These are phyloP conservation scores for Yasuhikotakia modesta DNA, from an alignment of 2,797 vertebrate genomes.

Conservation along the genomic window DNA sequence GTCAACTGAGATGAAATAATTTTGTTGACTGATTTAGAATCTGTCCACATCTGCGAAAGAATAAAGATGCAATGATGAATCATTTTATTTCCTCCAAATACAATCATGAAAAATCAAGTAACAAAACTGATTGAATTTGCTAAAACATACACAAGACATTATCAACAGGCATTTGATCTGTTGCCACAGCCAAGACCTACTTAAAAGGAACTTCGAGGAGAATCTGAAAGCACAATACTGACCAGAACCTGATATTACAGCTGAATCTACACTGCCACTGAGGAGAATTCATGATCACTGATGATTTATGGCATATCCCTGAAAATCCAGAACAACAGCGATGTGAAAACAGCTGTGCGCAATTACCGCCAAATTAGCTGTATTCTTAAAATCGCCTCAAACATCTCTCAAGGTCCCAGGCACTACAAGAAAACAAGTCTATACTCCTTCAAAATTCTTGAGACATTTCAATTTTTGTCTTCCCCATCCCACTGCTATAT, in stretches of 20 bases:
- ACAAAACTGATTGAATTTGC: no score
- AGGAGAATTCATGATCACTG: background rate
- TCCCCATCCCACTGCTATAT: conserved; percentile 2
- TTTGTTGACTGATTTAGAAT: no score
- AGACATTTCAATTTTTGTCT: conserved; percentile 1
- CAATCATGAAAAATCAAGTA: no score
- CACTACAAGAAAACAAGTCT: conserved; percentile 38
- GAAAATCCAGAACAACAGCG: conserved; percentile 43
- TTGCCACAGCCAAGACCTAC: background rate
- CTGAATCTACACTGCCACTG: background rate
- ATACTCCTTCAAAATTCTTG: background rate
- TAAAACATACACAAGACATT: no score
- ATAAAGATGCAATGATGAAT: no score
- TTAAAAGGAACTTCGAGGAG: background rate
- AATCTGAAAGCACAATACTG: background rate
- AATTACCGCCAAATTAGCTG: conserved; percentile 56
- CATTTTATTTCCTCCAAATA: no score
- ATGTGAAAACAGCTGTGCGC: conserved; percentile 53
- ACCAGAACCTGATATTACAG: background rate
- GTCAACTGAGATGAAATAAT: no score
- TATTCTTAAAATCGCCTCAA: conserved; percentile 47
- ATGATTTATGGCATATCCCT: conserved; percentile 16
- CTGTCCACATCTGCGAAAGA: no score
- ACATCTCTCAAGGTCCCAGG: conserved; percentile 34
- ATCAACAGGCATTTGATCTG: background rate